These are phyloP conservation scores for Lasioglossum leucozonium DNA, from an alignment of 2,888 invertebrate species.

Conservation along the genomic window DNA sequence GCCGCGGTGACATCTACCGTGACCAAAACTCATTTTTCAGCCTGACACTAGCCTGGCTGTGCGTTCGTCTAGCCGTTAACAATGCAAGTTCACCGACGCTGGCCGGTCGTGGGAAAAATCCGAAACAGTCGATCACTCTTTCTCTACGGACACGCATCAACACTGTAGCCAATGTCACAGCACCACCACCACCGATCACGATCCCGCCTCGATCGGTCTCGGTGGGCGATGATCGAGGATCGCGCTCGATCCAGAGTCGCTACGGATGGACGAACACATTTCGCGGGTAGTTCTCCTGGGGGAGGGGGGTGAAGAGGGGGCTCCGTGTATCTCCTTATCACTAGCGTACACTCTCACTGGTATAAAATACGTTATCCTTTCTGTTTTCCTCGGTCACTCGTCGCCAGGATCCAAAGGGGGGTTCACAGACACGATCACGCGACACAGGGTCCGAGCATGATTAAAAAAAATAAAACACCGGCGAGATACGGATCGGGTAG, in stretches of 20 bases:
- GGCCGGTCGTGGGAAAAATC: too few relatives aligned
- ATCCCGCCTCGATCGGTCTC: constrained; percentile 10
- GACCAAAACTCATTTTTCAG: constrained; percentile 24
- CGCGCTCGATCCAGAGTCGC: neutral
- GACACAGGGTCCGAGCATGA: constrained; percentile 11
- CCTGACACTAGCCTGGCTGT: neutral
- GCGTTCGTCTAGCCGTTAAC: neutral
- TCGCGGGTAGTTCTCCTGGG: constrained; percentile 14
- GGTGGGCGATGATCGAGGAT: neutral
- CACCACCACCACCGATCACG: constrained; percentile 28
- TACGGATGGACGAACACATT: constrained; percentile 21
- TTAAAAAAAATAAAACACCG: constrained; percentile 20
- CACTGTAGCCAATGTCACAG: constrained; percentile 30
- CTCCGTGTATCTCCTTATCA: constrained; percentile 27
- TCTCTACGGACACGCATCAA: constrained; percentile 8
- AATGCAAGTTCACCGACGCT: constrained; percentile 56
- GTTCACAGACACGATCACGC: constrained; percentile 35
- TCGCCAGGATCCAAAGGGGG: constrained; percentile 19
- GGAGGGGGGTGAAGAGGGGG: too few relatives aligned
- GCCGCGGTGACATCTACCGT: neutral
- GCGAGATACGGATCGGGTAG: neutral
- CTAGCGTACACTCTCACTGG: constrained; percentile 56
- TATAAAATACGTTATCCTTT: constrained; percentile 3
- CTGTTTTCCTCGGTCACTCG: constrained; percentile 24
- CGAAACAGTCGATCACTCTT: constrained; percentile 17